Evolutionary conservation across 1,140 invertebrate species (phyloP), one percentile per base, ranked within the genome.

Genomic region (Penaeus vannamei): DNA sequence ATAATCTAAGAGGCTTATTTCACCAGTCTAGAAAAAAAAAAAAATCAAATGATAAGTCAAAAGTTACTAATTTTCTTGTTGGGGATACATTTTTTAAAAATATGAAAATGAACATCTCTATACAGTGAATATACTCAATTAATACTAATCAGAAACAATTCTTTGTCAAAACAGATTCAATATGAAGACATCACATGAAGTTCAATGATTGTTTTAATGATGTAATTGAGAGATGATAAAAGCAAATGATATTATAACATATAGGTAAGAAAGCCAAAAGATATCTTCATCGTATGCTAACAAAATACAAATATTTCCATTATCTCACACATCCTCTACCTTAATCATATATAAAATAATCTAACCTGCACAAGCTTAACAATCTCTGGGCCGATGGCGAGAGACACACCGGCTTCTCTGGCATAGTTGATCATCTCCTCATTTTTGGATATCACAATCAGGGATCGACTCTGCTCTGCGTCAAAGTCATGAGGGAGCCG

Each of bases 351-450:
- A 85, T n/a, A 72, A 36, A 12, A 32, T 32, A 61, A 3, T 62
- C 23, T 64, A 42, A 89, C 87, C 87, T 89, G 82, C 2, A 79
- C 87, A 64, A 76, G 82, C 26, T 89, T 89, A 36, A 89, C 46
- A 64, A 89, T 66, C 29, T 89, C 87, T 60, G 76, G 69, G 8
- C 87, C 87, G 32, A 69, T 53, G 53, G 87, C 87, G 66, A 61
- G 82, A 46, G 82, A 66, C 12, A 77, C 82, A 12, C 82, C 82
- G 72, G 76, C 83, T 32, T 85, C 29, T 19, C 82, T n/a, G 53
- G 87, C 87, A 53, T 84, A 26, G 19, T 89, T 83, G n/a, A 84
- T 32, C 69, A 89, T 83, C 32, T 89, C 72, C 42, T 89, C 59
- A 26, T 84, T 79, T 0, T 76, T 53, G 14, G 87, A 85, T 42